phyloP scores from a whole-genome alignment of 2,888 invertebrate species.

The Orthonevra nobilis region DNA sequence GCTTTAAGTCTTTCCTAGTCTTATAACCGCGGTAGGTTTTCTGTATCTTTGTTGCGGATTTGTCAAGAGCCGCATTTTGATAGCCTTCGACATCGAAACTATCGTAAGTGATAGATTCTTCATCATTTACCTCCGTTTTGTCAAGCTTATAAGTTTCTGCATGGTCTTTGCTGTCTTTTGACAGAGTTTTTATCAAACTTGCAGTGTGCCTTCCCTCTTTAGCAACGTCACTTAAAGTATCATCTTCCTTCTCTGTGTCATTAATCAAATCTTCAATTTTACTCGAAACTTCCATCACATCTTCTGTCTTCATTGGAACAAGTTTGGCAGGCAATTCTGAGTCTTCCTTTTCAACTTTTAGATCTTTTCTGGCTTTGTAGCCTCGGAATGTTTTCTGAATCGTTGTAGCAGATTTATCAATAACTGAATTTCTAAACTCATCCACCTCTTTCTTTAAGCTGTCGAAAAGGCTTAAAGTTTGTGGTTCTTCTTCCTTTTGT shows the following conservation, averaged over 20 bases:
- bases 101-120: no score
- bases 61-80: background rate
- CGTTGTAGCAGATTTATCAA: conserved; percentile 54
- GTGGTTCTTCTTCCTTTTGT: background rate
- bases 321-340: no score
- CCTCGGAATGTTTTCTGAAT: conserved; percentile 71
- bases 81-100: background rate
- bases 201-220: no score
- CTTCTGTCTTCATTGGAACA: no score
- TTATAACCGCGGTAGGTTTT: conserved; percentile 65
- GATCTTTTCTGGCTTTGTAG: conserved; percentile 41
- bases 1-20: conserved; percentile 26
- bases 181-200: no score
- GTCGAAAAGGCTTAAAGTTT: background rate
- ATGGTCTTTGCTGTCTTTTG: no score
- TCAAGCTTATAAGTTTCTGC: background rate
- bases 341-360: no score
- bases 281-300: no score
- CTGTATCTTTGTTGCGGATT: conserved; percentile 67
- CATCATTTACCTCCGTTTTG: background rate
- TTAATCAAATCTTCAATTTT: no score
- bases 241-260: no score
- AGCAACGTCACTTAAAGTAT: no score
- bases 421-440: background rate
- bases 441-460: background rate